These are phyloP conservation scores for Hoplostethus mediterraneus DNA, from an alignment of 2,797 vertebrate genomes.

Conservation along the genomic window DNA sequence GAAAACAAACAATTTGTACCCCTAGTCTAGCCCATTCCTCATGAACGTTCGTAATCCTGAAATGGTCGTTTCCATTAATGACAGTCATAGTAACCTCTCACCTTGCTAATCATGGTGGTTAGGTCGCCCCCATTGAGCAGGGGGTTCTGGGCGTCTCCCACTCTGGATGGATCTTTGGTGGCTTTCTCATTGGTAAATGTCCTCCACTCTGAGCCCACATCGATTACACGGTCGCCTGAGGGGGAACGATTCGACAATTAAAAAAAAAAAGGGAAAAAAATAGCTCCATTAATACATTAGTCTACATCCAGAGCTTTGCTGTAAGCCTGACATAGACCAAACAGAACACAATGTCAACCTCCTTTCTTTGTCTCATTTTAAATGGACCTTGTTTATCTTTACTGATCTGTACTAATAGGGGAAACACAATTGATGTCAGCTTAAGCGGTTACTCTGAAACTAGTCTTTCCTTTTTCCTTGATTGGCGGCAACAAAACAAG, in stretches of 20 bases:
- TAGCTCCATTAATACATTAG: background rate
- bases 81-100: conserved; percentile 61
- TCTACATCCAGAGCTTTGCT: background rate
- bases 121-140: conserved; percentile 96
- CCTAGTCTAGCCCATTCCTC: too few species aligned
- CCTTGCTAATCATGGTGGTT: conserved; percentile 99
- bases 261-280: background rate
- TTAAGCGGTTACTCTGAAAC: background rate
- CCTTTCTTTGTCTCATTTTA: background rate
- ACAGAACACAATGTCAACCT: background rate
- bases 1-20: too few species aligned
- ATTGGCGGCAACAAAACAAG: background rate
- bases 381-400: background rate
- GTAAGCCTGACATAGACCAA: background rate
- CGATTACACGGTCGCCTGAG: conserved; percentile 96
- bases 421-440: background rate
- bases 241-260: background rate
- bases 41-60: too few species aligned
- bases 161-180: conserved; percentile 98
- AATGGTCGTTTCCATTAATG: background rate
- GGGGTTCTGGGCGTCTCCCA: conserved; percentile 97
- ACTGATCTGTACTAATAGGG: background rate
- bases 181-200: conserved; percentile 99
- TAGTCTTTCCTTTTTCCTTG: background rate
- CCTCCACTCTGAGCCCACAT: conserved; percentile 98